Evolutionary conservation across 2,113 vertebrate species (phyloP), one percentile per base, ranked within the genome.

Genomic region (Channa argus): DNA sequence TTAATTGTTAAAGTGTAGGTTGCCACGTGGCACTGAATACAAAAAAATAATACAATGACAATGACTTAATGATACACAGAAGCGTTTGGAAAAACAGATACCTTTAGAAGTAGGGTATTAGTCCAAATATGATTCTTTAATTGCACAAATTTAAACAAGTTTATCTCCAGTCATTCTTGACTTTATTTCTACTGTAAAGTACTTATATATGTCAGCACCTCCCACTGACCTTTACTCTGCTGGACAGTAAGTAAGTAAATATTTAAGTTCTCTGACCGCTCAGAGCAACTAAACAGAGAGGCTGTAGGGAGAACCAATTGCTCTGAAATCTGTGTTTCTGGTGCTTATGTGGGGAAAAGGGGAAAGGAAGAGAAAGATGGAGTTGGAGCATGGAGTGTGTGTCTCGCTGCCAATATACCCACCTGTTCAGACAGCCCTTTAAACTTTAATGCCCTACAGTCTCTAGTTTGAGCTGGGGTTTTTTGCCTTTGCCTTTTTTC

Each of bases 391-490:
- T 46, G 59, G 74, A 80, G 70, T 69, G 60, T 79, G 66, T 77
- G 54, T 74, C 45, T 82, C 43, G 12, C 70, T 86, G 80, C 63
- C 73, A 64, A 73, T 69, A 61, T 47, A 84, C 62, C 72, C 85
- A 87, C 86, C 86, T 86, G 83, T 86, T 89, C 80, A 83, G 76
- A 80, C 74, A 70, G 71, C 24, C 69, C n/a, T 80, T 90, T 83
- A 79, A 88, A 83, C 46, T 84, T 82, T 71, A 77, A 87, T 68
- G 50, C 47, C 45, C 71, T 58, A 43, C 66, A 64, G 47, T 74
- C 75, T 73, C 49, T 59, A 10, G 47, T 61, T 73, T 55, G 0
- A 14, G 58, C 34, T 24, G 24, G 24, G 33, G 37, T 49, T 71
- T 58, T 68, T 61, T 44, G 60, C 41, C 41, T 61, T 37, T 44